Evolutionary conservation across 2,113 vertebrate genomes (phyloP), one percentile per base, ranked within the genome.

Genomic region (Notechis scutatus): DNA sequence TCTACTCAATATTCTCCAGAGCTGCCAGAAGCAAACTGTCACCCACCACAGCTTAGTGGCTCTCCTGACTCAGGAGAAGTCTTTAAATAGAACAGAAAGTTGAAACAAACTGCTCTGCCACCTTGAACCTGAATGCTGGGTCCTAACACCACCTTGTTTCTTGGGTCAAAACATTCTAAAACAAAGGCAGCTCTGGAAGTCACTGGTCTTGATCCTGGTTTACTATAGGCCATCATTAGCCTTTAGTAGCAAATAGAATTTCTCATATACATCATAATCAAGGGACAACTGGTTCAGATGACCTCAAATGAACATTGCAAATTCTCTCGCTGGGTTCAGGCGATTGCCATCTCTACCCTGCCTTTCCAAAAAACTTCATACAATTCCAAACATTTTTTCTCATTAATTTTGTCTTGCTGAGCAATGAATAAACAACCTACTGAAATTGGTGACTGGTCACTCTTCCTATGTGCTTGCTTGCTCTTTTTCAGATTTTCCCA

Each of bases 81-180:
- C 98, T 98, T 98, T 98, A 99, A 99, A 99, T 99, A 99, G 98
- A 97, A 96, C 92, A 90, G 0, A 23, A 95, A 96, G 96, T 96
- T 94, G 96, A 94, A 95, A 97, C 95, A 6, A 94, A 93, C 59
- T 0, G 3, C 93, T 97, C 96, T 50, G 95, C 94, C 97, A 91
- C 94, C 93, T 94, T 92, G 94, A 93, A 94, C 8, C 93, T 95
- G 96, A 29, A 91, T 91, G 59, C 96, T 85, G 94, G 95, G 96
- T 96, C 94, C 96, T 94, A 95, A 94, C 50, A 96, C 94, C 96
- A 95, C 61, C 92, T 93, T 52, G 56, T 90, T 93, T 86, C 42
- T 42, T 87, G 56, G 47, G 23, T 47, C 45, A 90, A 6, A 39
- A 47, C 26, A 52, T 59, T 91, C 55, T 74, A 24, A 81, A 91